Base-by-base conservation (phyloP, 2,888 invertebrate genomes). In the Physocephala rufipes region DNA sequence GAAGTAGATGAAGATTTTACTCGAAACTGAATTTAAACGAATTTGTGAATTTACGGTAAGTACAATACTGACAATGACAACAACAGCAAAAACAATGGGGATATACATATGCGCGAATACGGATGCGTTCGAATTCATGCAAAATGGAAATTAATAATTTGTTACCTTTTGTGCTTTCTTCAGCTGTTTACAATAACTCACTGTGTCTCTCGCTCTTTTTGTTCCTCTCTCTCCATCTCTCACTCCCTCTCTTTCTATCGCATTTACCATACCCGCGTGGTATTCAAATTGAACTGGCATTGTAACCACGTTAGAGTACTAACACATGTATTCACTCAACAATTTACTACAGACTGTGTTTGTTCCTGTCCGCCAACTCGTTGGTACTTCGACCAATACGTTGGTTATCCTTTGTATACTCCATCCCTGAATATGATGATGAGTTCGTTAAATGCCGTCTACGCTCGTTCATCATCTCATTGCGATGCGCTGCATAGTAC, bases 111-210 rank as follows among this genome's bases (percentile, higher is more conserved):
- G n/a, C 26, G 55, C 3, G 19, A 1, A 12, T 47, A 12, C 47
- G 47, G 16, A 5, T n/a, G 26, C 7, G 24, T 45, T 21, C 67
- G 28, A 45, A 67, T 59, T 61, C 67, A 67, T 67, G 67, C 67
- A 67, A 67, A 67, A 59, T 67, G 67, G 58, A 67, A 67, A 67
- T 67, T 67, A 67, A 67, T 67, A 67, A 67, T 30, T 58, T 59
- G 67, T 49, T 36, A 9, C 36, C 36, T 67, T 59, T 66, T 66
- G 66, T 66, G 66, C 45, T 36, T 36, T 36, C 36, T 36, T 36
- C 36, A 36, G 36, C 36, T 36, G 36, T 9, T 9, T 49, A 53
- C 55, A 66, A 24, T 4, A 19, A 49, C 12, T 12, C 12, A n/a
- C n/a, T 49, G n/a, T n/a, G n/a, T n/a, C n/a, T n/a, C n/a, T n/a